Conservation (phyloP, 2,888 invertebrate species). For the Ennomos quercinarius region DNA sequence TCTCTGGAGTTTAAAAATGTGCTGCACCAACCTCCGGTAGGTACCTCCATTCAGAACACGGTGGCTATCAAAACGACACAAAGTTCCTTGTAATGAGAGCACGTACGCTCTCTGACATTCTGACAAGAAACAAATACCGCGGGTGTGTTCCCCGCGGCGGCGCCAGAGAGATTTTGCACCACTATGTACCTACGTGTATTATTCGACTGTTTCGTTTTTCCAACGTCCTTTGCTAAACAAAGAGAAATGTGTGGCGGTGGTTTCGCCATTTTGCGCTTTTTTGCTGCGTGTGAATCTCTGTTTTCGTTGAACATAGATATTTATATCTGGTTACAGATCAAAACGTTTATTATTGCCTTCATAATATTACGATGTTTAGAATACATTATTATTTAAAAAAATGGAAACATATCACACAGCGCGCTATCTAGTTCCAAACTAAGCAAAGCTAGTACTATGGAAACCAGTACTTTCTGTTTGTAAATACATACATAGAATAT, state of each 20-base stretch:
- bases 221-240: constrained; percentile 46
- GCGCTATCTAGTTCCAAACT: too few species aligned
- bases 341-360: too few species aligned
- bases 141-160: constrained; percentile 54
- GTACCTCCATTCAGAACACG: constrained; percentile 22
- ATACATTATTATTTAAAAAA: too few species aligned
- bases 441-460: too few species aligned
- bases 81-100: constrained; percentile 65
- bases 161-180: constrained; percentile 55
- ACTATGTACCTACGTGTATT: constrained; percentile 49
- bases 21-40: neutral
- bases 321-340: constrained; percentile 3
- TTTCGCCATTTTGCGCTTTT: constrained; percentile 36
- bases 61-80: constrained; percentile 41
- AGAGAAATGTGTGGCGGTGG: constrained; percentile 46
- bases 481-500: too few species aligned
- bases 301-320: constrained; percentile 17
- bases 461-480: too few species aligned
- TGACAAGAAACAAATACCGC: constrained; percentile 69
- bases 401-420: too few species aligned
- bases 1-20: constrained; percentile 32
- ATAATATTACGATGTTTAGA: too few species aligned
- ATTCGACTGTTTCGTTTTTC: constrained; percentile 48
- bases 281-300: constrained; percentile 16
- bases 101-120: constrained; percentile 63